phyloP scores from a whole-genome alignment of 2,888 invertebrate genomes.

The Leuctra nigra region DNA sequence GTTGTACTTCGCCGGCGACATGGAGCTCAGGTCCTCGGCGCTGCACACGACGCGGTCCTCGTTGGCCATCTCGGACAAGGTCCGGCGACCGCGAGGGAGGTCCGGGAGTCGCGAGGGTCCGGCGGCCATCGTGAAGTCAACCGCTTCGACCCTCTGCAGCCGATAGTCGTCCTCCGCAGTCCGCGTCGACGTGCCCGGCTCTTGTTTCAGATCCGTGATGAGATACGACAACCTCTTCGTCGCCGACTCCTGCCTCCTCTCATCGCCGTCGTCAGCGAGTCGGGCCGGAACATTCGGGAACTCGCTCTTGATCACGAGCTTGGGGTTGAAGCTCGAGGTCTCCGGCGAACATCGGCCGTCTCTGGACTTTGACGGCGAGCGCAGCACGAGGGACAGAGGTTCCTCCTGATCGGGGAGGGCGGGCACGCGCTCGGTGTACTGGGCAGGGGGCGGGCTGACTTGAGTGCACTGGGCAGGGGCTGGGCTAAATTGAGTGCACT shows the following conservation, averaged over 20 bases:
- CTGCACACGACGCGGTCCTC: constrained; percentile 10
- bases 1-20: constrained; percentile 7
- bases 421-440: constrained; percentile 21
- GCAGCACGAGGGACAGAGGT: constrained; percentile 29
- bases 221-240: background rate
- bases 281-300: background rate
- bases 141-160: background rate
- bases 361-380: background rate
- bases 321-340: background rate
- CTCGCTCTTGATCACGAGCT: background rate
- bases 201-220: background rate
- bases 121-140: constrained; percentile 3
- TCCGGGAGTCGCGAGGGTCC: background rate
- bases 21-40: background rate
- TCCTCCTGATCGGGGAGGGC: constrained; percentile 27
- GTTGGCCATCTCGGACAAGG: constrained; percentile 16
- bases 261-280: background rate
- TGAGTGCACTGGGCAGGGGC: constrained; percentile 33
- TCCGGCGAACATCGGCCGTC: background rate
- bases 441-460: constrained; percentile 18
- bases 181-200: background rate
- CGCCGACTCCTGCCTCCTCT: background rate
- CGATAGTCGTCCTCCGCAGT: background rate
- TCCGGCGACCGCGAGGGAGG: background rate
- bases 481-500: too few relatives aligned